Base-by-base conservation (phyloP, 1,140 invertebrate genomes). In the Thalassaphorura encarpata region DNA sequence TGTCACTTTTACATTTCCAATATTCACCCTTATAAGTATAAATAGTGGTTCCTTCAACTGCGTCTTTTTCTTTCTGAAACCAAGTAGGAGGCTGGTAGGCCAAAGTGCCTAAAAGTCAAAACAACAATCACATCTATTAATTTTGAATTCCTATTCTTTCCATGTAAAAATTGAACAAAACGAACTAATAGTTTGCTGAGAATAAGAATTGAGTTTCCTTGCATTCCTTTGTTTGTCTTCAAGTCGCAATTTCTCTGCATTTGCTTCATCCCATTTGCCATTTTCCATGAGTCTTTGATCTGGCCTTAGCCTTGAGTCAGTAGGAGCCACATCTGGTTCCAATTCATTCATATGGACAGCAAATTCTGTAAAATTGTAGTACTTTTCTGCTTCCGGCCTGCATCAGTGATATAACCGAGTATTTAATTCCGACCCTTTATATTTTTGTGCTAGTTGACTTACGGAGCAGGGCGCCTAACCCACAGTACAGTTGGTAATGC, bases 231-330 rank as follows among this genome's bases (percentile, higher is more conserved):
- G 80, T 66, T 81, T 81, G 50, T 83, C 80, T 67, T 83, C 82
- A 19, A 83, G 65, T 52, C 71, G 54, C 13, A 64, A 36, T 68
- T 83, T 83, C 48, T 74, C 69, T 21, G 69, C 61, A 66, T 83
- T 83, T 0, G 82, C 80, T 58, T 81, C 78, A 52, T 83, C 82
- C 79, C 79, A 83, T 5, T 64, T 53, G 1, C 78, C 80, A 16
- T 78, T 69, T 68, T 83, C 81, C 81, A 83, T 83, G 1, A 79
- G 65, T 13, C 81, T 67, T 67, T 83, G 80, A 68, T 83, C 81
- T 1, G 82, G 82, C 40, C 81, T 68, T 15, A 69, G 58, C n/a
- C 81, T 69, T 16, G 72, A 74, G 68, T 83, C 81, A 0, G 81
- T 83, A 11, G 81, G 81, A 0, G 80, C 78, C 5, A 83, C 76